Conservation (phyloP, 2,797 vertebrate species). For the Hippopotamyrus pictus region DNA sequence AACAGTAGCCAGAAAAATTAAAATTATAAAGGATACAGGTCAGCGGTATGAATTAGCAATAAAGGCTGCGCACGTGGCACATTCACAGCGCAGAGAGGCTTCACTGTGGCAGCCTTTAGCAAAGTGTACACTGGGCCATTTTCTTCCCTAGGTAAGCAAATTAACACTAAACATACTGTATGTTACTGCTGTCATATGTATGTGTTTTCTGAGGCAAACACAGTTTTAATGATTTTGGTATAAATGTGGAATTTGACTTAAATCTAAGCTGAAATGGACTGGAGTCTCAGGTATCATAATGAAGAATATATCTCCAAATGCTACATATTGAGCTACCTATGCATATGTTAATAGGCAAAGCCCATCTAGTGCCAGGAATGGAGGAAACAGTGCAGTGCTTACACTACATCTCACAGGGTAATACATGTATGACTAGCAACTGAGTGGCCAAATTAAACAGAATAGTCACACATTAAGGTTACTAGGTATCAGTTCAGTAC, state of each 20-base stretch:
- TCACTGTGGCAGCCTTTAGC: not conserved
- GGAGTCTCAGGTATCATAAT: not conserved
- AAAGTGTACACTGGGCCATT: not conserved
- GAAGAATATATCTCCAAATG: not conserved
- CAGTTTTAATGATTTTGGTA: not conserved
- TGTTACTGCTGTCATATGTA: not conserved
- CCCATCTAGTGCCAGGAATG: not conserved
- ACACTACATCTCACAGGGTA: not conserved
- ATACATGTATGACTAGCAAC: not conserved
- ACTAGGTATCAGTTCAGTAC: not conserved
- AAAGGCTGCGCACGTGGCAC: not conserved
- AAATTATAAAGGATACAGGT: not conserved
- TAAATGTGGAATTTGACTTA: not conserved
- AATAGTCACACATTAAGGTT: constrained; percentile 13
- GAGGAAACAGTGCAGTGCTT: not conserved
- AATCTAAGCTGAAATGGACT: not conserved
- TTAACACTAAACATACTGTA: not conserved
- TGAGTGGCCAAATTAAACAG: not conserved
- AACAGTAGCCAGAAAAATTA: not conserved
- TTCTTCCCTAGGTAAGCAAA: not conserved
- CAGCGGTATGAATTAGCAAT: not conserved
- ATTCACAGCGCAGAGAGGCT: not conserved
- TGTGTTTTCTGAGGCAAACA: not conserved
- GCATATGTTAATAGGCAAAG: not conserved
- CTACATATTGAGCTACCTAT: constrained; percentile 15